Evolutionary conservation across 1,140 invertebrate species (phyloP), one percentile per base, ranked within the genome.

Genomic region (Onthophagus taurus): DNA sequence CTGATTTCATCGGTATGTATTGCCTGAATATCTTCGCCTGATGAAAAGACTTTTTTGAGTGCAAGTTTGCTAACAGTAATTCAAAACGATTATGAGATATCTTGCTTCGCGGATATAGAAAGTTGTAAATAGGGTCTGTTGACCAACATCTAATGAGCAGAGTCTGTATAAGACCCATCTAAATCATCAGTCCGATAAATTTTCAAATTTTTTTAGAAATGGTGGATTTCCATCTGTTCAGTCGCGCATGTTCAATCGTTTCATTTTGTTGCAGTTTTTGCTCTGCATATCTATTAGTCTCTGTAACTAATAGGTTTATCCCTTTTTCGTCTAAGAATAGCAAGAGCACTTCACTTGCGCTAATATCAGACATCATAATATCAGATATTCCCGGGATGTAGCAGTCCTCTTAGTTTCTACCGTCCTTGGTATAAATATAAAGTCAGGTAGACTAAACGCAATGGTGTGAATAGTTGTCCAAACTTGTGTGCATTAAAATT

Each of bases 21-120:
- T 63, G 58, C 44, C 47, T 36, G 44, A 64, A 65, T n/a, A 21
- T 56, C 37, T 55, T 54, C 17, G 14, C 42, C 52, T 42, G 57
- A 47, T 12, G 21, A 47, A 24, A 50, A 50, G 14, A 47, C 20
- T 42, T 54, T 42, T 42, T 61, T 41, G 48, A 50, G 59, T 42
- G 39, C 11, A 41, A 2, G 11, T 19, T 8, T 34, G 11, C 6
- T 13, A 47, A 14, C 2, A 47, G 26, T 4, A 47, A 30, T 29
- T 41, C n/a, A 18, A 42, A 42, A 7, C 39, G 14, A 31, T 42
- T 42, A n/a, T 29, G 13, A 2, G 39, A 31, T 3, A 42, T 42
- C 9, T 31, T 31, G 9, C 6, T 18, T 17, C 4, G 39, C 16
- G 2, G 39, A 4, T 12, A 42, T 6, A n/a, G 6, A 4, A 17